phyloP scores from a whole-genome alignment of 2,113 vertebrate species.

The Ascaphus truei region DNA sequence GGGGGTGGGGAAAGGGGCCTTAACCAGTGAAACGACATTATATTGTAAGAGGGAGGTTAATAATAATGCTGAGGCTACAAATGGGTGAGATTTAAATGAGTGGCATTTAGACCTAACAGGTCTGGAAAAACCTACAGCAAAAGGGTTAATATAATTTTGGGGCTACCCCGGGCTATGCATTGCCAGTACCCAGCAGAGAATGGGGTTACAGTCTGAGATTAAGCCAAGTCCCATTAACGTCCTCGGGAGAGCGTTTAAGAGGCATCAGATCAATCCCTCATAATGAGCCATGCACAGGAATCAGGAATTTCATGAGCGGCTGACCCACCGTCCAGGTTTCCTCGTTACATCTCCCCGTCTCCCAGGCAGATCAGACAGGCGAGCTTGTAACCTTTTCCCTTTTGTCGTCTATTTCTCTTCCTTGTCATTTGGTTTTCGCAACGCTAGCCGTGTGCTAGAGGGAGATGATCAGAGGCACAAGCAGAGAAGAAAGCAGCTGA shows the following conservation, averaged over 20 bases:
- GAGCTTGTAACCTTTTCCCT: constrained; percentile 36
- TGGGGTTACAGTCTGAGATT: constrained; percentile 11
- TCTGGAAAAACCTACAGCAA: too few species aligned
- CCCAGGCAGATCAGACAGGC: constrained; percentile 36
- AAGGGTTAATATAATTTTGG: too few species aligned
- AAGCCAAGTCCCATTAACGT: constrained; percentile 29
- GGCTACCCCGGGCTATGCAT: not conserved
- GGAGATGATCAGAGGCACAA: constrained; percentile 30
- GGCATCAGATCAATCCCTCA: constrained; percentile 36
- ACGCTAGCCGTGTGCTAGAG: constrained; percentile 28
- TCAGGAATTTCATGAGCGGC: constrained; percentile 37
- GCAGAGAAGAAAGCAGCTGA: constrained; percentile 4
- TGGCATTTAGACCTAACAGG: too few species aligned
- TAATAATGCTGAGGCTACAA: too few species aligned
- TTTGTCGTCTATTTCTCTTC: constrained; percentile 35
- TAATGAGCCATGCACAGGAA: constrained; percentile 33
- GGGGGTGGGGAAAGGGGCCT: too few species aligned
- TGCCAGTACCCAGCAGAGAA: not conserved
- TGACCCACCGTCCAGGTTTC: constrained; percentile 35
- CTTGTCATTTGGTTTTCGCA: constrained; percentile 37
- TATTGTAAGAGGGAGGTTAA: too few species aligned
- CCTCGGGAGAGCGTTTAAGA: constrained; percentile 30
- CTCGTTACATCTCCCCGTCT: constrained; percentile 35
- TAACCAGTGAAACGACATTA: too few species aligned
- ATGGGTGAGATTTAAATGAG: too few species aligned